These are phyloP conservation scores for Strix occidentalis DNA, from an alignment of 2,797 vertebrate genomes.

Conservation along the genomic window DNA sequence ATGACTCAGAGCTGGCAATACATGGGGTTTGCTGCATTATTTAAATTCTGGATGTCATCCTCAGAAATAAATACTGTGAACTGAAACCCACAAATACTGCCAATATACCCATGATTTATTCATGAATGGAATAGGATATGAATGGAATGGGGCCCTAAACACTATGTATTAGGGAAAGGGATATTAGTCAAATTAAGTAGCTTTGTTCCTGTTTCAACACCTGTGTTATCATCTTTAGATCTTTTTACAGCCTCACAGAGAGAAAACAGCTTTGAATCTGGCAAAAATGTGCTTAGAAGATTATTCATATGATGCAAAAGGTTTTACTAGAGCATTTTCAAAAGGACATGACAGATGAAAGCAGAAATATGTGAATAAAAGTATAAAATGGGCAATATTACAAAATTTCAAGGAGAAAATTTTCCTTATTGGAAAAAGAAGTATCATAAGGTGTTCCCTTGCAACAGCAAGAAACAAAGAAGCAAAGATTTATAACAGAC, in stretches of 20 bases:
- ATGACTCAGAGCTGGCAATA: background rate
- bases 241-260: background rate
- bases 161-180: background rate
- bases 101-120: background rate
- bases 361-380: background rate
- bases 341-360: background rate
- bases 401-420: background rate
- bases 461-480: background rate
- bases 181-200: background rate
- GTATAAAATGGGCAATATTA: background rate
- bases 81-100: background rate
- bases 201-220: slow-evolving; percentile 8
- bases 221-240: background rate
- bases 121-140: background rate
- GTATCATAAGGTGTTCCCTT: background rate
- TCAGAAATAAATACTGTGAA: background rate
- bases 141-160: background rate
- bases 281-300: background rate
- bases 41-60: background rate
- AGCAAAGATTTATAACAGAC: background rate
- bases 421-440: background rate
- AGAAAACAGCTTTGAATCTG: background rate
- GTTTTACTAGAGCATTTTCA: background rate
- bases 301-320: background rate
- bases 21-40: background rate